Percentiles rank a stretch among this genome's conserved stretches.
phyloP scores from a whole-genome alignment of 2,797 vertebrate genomes.

The Strix occidentalis region DNA sequence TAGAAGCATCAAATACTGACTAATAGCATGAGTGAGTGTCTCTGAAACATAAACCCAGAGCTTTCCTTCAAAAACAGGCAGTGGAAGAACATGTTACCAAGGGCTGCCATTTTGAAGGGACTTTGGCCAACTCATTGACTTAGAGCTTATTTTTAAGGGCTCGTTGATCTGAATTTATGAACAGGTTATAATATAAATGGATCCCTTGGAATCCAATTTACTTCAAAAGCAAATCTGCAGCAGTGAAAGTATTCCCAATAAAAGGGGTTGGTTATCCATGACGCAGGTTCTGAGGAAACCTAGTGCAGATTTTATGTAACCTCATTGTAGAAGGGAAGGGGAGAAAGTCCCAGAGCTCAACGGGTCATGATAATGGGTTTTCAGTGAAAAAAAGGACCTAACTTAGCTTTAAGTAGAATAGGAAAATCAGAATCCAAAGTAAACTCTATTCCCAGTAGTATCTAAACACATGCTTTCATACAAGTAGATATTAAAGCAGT shows the following conservation, averaged over 20 bases:
- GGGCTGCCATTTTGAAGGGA: not conserved
- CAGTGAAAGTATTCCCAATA: not conserved
- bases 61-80: not conserved
- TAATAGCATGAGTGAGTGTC: not conserved
- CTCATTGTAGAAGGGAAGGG: not conserved
- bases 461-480: not conserved
- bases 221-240: not conserved
- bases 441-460: not conserved
- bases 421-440: slow-evolving; percentile 3
- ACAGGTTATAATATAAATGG: not conserved
- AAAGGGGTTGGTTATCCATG: not conserved
- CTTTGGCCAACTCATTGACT: not conserved
- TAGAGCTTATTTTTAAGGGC: not conserved
- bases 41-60: not conserved
- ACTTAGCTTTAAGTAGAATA: not conserved
- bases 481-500: not conserved
- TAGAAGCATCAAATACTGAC: not conserved
- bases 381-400: not conserved
- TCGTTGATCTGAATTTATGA: slow-evolving; percentile 10
- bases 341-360: not conserved
- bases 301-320: not conserved
- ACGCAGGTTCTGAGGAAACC: not conserved
- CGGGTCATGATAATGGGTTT: not conserved
- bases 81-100: not conserved
- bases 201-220: slow-evolving; percentile 6